Percentiles rank a stretch among this genome's conserved stretches.
These are phyloP conservation scores for Naso thynnoides DNA, from an alignment of 2,797 vertebrate species.

Conservation along the genomic window DNA sequence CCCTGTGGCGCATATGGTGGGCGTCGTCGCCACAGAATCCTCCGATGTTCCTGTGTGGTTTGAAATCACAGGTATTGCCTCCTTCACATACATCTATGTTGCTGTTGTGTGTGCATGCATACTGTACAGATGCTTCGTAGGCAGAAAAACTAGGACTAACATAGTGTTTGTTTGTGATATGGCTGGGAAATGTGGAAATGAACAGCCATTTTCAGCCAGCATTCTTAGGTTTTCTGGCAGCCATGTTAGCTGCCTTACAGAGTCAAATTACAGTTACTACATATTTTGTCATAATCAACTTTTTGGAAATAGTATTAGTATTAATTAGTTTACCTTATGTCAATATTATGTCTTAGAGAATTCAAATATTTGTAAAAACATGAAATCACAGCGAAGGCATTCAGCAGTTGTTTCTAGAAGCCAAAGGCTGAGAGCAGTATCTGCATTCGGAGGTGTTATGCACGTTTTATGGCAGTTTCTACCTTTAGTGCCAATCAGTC, in stretches of 20 bases:
- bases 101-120: conserved; percentile 20
- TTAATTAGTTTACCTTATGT: not conserved
- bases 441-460: no score
- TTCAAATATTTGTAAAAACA: no score
- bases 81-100: not conserved
- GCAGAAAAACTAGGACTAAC: conserved; percentile 36
- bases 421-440: no score
- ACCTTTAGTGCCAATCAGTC: not conserved
- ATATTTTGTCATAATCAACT: not conserved
- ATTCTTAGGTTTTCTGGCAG: not conserved
- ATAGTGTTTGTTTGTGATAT: conserved; percentile 30
- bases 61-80: conserved; percentile 93
- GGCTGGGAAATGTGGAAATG: not conserved
- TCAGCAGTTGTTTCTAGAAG: no score
- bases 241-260: not conserved
- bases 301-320: not conserved
- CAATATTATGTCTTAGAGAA: not conserved
- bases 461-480: not conserved
- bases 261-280: not conserved
- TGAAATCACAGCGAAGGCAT: no score
- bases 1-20: conserved; percentile 97
- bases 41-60: conserved; percentile 93
- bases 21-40: conserved; percentile 92
- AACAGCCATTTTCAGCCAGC: not conserved
- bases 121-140: conserved; percentile 10